A percentile compares a stretch with the other conserved stretches of the same genome.
Conservation (phyloP, 2,113 vertebrate genomes). For the Pheucticus melanocephalus region DNA sequence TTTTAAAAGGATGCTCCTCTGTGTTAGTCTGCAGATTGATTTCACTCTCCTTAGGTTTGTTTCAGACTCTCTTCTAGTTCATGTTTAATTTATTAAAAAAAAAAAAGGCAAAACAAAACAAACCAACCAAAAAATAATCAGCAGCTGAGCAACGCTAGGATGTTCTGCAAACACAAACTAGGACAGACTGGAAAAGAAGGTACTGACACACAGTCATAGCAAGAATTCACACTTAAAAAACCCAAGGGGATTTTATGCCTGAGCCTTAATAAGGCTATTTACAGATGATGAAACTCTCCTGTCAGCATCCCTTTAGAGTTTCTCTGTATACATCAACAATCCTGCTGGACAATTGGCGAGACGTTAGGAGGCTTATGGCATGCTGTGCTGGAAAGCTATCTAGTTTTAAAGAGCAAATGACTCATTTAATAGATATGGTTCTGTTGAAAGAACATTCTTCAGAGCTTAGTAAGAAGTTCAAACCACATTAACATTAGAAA, state of each 20-base stretch:
- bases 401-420: conserved; percentile 53
- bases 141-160: background rate
- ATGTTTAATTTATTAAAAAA: background rate
- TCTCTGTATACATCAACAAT: conserved; percentile 28
- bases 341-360: conserved; percentile 9
- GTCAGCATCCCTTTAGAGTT: conserved; percentile 37
- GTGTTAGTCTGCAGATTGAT: background rate
- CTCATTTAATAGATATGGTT: conserved; percentile 55
- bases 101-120: background rate
- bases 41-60: background rate
- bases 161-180: background rate
- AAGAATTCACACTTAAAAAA: background rate
- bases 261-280: conserved; percentile 25
- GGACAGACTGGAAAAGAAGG: background rate
- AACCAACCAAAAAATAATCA: background rate
- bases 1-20: background rate
- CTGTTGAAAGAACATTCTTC: conserved; percentile 54
- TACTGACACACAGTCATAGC: background rate
- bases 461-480: conserved; percentile 52
- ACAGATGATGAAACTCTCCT: conserved; percentile 5
- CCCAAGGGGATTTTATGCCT: conserved; percentile 21
- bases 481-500: conserved; percentile 57
- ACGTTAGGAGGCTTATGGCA: background rate
- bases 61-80: background rate
- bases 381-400: conserved; percentile 24